Conservation (phyloP, 1,140 invertebrate genomes). For the Drosophila ambigua region DNA sequence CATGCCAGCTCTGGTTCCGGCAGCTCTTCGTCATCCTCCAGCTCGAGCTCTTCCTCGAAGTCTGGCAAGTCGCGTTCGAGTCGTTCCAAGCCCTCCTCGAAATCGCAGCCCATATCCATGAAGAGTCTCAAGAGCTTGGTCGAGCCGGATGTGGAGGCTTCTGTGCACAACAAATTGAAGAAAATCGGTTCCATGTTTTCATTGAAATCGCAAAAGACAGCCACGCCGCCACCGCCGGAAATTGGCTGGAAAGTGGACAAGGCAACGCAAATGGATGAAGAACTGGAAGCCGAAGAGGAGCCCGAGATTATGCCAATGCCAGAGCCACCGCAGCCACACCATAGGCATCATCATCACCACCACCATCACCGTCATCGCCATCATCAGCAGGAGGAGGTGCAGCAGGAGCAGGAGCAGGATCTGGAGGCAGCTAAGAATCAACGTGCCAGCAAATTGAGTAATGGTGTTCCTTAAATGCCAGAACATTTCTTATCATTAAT, state of each 20-base stretch:
- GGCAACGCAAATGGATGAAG: conserved; percentile 57
- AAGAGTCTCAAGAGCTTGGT: conserved; percentile 64
- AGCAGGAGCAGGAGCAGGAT: conserved; percentile 9
- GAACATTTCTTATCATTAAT: too few relatives aligned
- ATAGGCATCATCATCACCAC: conserved; percentile 33
- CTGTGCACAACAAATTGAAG: conserved; percentile 65
- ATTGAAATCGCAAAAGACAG: conserved; percentile 58
- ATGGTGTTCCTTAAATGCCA: conserved; percentile 28
- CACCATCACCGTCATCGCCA: conserved; percentile 62
- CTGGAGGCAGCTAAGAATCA: conserved; percentile 6
- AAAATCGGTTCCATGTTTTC: conserved; percentile 81
- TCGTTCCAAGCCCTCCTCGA: conserved; percentile 67
- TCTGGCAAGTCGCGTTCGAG: conserved; percentile 52
- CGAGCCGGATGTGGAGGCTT: conserved; percentile 54
- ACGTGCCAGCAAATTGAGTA: conserved; percentile 57
- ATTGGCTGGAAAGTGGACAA: conserved; percentile 65
- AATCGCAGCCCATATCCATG: conserved; percentile 63
- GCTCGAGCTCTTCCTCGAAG: conserved; percentile 49
- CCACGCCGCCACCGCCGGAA: conserved; percentile 44
- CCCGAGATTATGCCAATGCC: conserved; percentile 1
- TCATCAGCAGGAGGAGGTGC: conserved; percentile 7
- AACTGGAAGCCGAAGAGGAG: not conserved
- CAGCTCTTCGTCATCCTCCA: conserved; percentile 53
- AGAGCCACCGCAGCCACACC: not conserved
- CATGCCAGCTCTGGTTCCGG: conserved; percentile 58